Conservation (phyloP, 1,140 invertebrate species). For the Archegozetes longisetosus region DNA sequence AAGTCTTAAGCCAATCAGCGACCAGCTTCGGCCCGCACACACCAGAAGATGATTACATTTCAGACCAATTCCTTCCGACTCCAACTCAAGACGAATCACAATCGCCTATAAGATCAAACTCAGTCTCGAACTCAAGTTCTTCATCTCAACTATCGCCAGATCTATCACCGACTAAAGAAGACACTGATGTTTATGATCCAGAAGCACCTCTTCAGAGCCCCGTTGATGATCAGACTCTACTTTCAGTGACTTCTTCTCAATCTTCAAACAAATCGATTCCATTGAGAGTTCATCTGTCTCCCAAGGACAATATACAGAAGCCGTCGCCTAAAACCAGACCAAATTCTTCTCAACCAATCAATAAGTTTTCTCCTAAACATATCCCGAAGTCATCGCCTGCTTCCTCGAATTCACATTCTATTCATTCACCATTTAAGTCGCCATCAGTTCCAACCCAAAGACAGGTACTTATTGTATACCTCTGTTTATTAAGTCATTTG, state of each 20-base stretch:
- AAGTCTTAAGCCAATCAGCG: background rate
- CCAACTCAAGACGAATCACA: constrained; percentile 18
- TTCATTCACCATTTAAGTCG: background rate
- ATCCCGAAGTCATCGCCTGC: background rate
- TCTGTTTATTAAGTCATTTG: too few species aligned
- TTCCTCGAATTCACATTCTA: background rate
- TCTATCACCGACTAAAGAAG: background rate
- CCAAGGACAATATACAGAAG: too few species aligned
- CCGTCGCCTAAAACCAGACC: background rate
- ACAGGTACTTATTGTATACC: too few species aligned
- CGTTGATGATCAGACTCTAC: constrained; percentile 2
- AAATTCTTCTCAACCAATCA: background rate
- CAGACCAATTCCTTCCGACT: constrained; percentile 14
- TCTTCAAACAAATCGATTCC: background rate
- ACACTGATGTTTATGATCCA: constrained; percentile 34
- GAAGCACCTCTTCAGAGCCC: constrained; percentile 18
- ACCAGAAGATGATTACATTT: background rate
- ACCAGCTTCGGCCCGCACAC: background rate
- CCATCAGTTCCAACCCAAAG: background rate
- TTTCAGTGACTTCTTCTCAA: background rate
- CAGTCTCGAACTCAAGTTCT: background rate
- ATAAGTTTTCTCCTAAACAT: background rate
- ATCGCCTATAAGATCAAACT: background rate
- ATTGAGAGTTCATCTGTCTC: background rate
- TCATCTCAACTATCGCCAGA: background rate